Percentiles rank a stretch among this genome's conserved stretches.
phyloP scores from a whole-genome alignment of 2,888 invertebrate species.

The Coenonympha glycerion region DNA sequence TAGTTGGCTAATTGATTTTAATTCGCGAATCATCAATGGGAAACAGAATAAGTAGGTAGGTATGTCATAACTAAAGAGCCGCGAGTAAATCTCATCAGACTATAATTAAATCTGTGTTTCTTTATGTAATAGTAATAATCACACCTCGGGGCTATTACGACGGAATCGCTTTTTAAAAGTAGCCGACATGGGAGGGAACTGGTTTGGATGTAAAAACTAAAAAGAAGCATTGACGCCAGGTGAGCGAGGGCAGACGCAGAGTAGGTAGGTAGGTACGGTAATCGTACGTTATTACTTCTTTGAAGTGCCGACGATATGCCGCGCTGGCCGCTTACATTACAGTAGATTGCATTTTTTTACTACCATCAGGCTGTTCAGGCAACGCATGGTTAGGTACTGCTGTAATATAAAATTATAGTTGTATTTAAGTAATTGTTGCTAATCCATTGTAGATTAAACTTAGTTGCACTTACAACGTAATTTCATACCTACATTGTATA shows the following conservation, averaged over 20 bases:
- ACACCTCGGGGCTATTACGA: conserved; percentile 64
- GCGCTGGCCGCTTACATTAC: conserved; percentile 32
- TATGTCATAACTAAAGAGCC: conserved; percentile 1
- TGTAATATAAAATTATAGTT: conserved; percentile 1
- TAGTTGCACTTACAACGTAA: too few relatives aligned
- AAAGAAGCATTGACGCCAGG: conserved; percentile 57
- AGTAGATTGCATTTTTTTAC: conserved; percentile 29
- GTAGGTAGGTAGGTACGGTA: conserved; percentile 47
- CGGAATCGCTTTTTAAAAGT: conserved; percentile 59
- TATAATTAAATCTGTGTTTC: conserved; percentile 47
- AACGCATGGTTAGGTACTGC: neutral
- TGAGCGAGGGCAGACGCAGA: conserved; percentile 52
- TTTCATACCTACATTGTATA: too few relatives aligned
- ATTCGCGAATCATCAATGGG: neutral
- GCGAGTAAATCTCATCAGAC: conserved; percentile 10
- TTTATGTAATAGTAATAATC: conserved; percentile 61
- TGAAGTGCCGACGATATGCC: conserved; percentile 58
- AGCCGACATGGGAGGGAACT: conserved; percentile 58
- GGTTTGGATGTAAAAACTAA: conserved; percentile 63
- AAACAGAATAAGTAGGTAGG: neutral
- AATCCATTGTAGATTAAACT: too few relatives aligned
- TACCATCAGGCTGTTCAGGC: neutral
- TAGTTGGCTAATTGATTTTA: too few relatives aligned
- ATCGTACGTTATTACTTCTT: conserved; percentile 68
- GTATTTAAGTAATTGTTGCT: too few relatives aligned